Evolutionary conservation across 2,797 vertebrate genomes (phyloP), one percentile per base, ranked within the genome.

Genomic region (Myotis pilosus): DNA sequence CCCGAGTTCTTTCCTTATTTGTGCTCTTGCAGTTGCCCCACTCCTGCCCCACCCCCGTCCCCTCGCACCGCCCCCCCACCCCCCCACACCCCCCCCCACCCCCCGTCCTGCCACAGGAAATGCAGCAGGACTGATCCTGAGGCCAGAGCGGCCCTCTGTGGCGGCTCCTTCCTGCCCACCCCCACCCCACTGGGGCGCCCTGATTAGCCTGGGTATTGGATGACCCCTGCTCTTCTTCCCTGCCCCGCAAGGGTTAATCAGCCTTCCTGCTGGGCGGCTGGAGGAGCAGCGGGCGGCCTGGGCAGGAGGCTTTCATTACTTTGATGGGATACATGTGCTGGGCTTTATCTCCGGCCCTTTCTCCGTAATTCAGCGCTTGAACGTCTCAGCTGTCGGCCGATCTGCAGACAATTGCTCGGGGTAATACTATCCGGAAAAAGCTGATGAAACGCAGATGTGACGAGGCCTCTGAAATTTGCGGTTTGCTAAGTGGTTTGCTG

Each of bases 391-490:
- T 99, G 98, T 99, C 98, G 98, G 99, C 99, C 98, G 98, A 99
- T 99, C 99, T 99, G 99, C 99, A 99, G 99, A 99, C 99, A 99
- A 99, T 99, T 99, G 99, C 99, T 99, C 98, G 98, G 98, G 99
- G 99, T 99, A 99, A 99, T 98, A 99, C 98, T 99, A 99, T 99
- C 99, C 99, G 99, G 99, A 99, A 98, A 98, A 98, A 98, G 98
- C 99, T 99, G 99, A 99, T 99, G 99, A 99, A 99, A 99, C 99
- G 98, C 99, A 99, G 99, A 99, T 99, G 99, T 99, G 99, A 98
- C 97, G 98, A 98, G 99, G 98, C 99, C 99, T 99, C 98, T 99
- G 99, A 99, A 99, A 99, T 99, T 99, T 99, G 99, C 98, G 99
- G 99, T 98, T 98, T 98, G 97, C 98, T 98, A 98, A 98, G 98